phyloP scores from a whole-genome alignment of 2,113 vertebrate genomes.

The Ovis canadensis region DNA sequence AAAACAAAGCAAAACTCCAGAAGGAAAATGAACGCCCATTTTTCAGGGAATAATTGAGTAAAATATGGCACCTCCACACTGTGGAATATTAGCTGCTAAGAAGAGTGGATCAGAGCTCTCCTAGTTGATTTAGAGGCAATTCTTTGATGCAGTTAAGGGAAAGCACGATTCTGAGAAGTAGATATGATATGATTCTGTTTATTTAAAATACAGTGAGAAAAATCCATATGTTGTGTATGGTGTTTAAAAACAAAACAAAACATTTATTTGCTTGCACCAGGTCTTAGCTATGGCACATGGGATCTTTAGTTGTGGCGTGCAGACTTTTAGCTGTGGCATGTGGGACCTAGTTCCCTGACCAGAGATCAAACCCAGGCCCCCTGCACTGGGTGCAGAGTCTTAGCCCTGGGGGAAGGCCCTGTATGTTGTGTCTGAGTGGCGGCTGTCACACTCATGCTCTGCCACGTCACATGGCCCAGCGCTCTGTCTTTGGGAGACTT shows the following conservation, averaged over 20 bases:
- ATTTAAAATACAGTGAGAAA: background rate
- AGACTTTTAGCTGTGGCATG: background rate
- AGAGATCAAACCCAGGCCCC: background rate
- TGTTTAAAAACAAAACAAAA: background rate
- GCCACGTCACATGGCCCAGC: fast-evolving
- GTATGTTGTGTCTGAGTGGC: background rate
- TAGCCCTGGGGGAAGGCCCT: background rate
- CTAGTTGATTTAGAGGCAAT: background rate
- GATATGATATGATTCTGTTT: background rate
- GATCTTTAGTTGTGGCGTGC: background rate
- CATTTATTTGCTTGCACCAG: background rate
- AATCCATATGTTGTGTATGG: background rate
- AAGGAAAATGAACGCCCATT: background rate
- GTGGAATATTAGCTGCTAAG: background rate
- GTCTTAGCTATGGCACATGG: fast-evolving
- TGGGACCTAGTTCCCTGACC: background rate
- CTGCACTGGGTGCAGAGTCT: background rate
- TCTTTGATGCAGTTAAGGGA: background rate
- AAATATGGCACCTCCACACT: background rate
- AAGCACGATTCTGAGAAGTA: background rate
- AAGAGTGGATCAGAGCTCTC: background rate
- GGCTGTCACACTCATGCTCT: background rate
- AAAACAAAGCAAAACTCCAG: background rate
- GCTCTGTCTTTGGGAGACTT: background rate
- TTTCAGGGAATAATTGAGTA: background rate